Evolutionary conservation across 2,888 invertebrate genomes (phyloP), one percentile per base, ranked within the genome.

Genomic region (Agonopterix arenella): DNA sequence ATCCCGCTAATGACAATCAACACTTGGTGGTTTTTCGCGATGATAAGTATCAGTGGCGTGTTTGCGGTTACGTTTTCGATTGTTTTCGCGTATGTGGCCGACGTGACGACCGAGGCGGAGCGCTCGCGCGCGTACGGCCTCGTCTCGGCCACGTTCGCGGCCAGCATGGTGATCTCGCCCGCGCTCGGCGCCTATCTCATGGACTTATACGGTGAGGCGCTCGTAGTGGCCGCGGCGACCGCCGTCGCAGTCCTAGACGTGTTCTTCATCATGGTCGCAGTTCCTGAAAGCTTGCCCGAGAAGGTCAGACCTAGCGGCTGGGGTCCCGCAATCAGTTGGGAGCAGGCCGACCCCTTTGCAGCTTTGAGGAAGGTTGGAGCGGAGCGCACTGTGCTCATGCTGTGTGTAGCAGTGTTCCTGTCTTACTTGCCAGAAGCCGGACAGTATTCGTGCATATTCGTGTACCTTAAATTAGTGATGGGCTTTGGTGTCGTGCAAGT

Each of bases 21-120:
- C 90, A 98, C 99, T 46, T 99, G 97, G 97, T 98, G 98, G 98
- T 99, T 99, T 88, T 99, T 99, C 89, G 98, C 98, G 53, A 96
- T 99, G 95, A 97, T 99, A 89, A 98, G 98, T 76, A 97, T 99
- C 80, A 98, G 98, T 65, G 99, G 99, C 55, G 95, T 99, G 62
- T 99, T 99, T 89, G 97, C 99, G 50, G 99, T 99, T 59, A 99
- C 99, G 46, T 99, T 99, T 90, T 98, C 98, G 65, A 98, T 99
- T 51, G 98, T 99, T 51, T 98, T 99, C 90, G 99, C 99, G 47
- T 99, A 99, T 89, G 99, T 99, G 58, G 99, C 99, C 42, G 99
- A 99, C 89, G 98, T 99, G 49, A 99, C 99, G 36, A 97, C 98
- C 64, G 97, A 98, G 72, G 96, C 95, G 71, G 98, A 98, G 80